Base-by-base conservation (phyloP, 2,797 vertebrate genomes). In the Pseudocheirus occidentalis region DNA sequence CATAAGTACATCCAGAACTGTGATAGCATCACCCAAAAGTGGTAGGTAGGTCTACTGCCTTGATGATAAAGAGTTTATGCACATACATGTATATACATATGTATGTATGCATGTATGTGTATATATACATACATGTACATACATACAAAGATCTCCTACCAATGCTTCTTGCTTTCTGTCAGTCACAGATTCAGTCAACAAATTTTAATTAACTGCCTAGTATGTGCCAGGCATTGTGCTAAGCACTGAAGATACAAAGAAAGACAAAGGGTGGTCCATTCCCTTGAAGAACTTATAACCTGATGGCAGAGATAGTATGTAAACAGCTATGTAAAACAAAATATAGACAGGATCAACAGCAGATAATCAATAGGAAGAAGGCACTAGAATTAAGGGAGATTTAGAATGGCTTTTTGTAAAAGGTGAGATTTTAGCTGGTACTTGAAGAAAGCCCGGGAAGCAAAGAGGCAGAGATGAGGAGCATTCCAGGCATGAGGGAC, bases 71-170 rank as follows among this genome's bases (percentile, higher is more conserved):
- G 21, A 87, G 21, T 87, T 46, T 46, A 46, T 87, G 27, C 9
- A 50, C 24, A 46, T 10, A 50, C 40, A 40, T 24, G 1, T 9
- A 31, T 12, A 12, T 4, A 28, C 9, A 55, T 7, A 57, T 5
- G 27, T 50, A 50, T 3, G 11, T 10, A 46, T 10, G 50, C 9
- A 46, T 9, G 27, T 6, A 40, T 46, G 46, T 18, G 21, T 81
- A 2, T 16, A 1, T 12, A 58, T 11, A 3, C 2, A 58, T 10
- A 50, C 40, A 40, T 24, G 1, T 9, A 31, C 4, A 12, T 4
- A 28, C 9, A 55, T 7, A 87, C 73, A 87, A 46, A 87, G 9
- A 46, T 87, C 40, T 50, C 40, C 40, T 87, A 27, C 40, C 40
- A 28, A 50, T 46, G 73, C 46, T 87, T 87, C 21, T 34, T 87